Evolutionary conservation across 2,113 vertebrate species (phyloP).

Genomic region (Anarrhichthys ocellatus): DNA sequence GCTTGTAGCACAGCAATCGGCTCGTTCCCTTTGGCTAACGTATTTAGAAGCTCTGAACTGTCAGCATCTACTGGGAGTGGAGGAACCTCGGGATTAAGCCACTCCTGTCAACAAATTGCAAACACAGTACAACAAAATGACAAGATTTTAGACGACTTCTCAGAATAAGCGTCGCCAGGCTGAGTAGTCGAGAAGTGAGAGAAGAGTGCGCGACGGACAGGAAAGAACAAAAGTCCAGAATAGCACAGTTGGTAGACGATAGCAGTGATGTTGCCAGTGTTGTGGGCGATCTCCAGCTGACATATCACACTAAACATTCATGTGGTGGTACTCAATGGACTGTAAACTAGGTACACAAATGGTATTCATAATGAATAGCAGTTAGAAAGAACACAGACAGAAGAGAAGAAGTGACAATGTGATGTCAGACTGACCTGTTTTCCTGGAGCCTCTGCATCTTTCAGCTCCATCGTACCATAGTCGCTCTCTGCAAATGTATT

Average conservation of each 20-base stretch:
- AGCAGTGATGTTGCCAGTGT: slow-evolving; percentile 16
- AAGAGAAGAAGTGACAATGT: neutral
- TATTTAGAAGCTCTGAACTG: slow-evolving; percentile 83
- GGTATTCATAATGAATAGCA: slow-evolving; percentile 1
- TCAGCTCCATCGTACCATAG: slow-evolving; percentile 62
- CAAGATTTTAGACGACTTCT: neutral
- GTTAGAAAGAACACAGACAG: neutral
- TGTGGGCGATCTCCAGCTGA: slow-evolving; percentile 23
- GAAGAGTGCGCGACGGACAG: neutral
- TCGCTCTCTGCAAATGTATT: slow-evolving; percentile 72
- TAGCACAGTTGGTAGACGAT: slow-evolving; percentile 14
- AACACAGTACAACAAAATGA: slow-evolving; percentile 21
- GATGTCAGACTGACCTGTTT: slow-evolving; percentile 73
- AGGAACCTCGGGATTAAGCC: slow-evolving; percentile 70
- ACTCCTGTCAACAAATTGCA: slow-evolving; percentile 71
- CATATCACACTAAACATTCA: slow-evolving; percentile 18
- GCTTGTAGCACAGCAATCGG: slow-evolving; percentile 88
- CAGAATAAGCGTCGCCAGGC: neutral
- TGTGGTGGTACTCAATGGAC: neutral
- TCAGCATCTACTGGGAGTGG: slow-evolving; percentile 53
- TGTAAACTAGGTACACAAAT: slow-evolving; percentile 12
- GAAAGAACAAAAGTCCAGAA: slow-evolving; percentile 18
- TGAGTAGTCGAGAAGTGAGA: neutral
- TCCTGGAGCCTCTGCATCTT: slow-evolving; percentile 59
- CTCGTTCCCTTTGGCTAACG: slow-evolving; percentile 85